A percentile compares a stretch with the other conserved stretches of the same genome.
Conservation (phyloP, 2,888 invertebrate genomes). For the Tenthredo distinguenda region DNA sequence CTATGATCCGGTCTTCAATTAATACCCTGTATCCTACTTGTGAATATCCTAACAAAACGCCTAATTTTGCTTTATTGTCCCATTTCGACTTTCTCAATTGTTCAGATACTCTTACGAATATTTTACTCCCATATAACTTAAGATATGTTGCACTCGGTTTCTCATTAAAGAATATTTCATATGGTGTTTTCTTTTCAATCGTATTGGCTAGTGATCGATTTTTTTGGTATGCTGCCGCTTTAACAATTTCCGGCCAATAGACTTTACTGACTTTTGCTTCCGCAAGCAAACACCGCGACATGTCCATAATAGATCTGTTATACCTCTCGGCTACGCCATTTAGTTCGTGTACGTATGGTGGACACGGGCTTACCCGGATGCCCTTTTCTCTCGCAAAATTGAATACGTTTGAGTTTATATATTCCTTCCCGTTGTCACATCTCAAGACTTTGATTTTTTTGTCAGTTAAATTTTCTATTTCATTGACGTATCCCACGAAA, state of each 20-base stretch:
- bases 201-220: not conserved
- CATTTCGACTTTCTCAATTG: too few species aligned
- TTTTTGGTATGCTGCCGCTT: slow-evolving; percentile 30
- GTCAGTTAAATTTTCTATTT: slow-evolving; percentile 53
- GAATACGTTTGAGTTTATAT: slow-evolving; percentile 50
- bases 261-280: slow-evolving; percentile 49
- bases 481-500: slow-evolving; percentile 55
- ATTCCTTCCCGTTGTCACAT: slow-evolving; percentile 56
- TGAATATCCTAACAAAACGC: too few species aligned
- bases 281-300: slow-evolving; percentile 51
- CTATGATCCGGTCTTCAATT: too few species aligned
- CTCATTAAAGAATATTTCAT: not conserved
- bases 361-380: slow-evolving; percentile 30
- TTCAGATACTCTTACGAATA: too few species aligned
- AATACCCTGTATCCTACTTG: too few species aligned
- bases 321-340: slow-evolving; percentile 55
- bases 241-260: slow-evolving; percentile 52
- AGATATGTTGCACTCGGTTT: not conserved
- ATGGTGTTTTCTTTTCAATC: not conserved
- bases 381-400: slow-evolving; percentile 49
- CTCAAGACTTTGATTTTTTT: slow-evolving; percentile 53
- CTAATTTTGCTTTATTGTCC: too few species aligned
- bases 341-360: slow-evolving; percentile 52
- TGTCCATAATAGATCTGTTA: slow-evolving; percentile 54
- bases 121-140: too few species aligned